Evolutionary conservation across 2,888 invertebrate species (phyloP), one percentile per base, ranked within the genome.

Genomic region (Vanessa cardui): DNA sequence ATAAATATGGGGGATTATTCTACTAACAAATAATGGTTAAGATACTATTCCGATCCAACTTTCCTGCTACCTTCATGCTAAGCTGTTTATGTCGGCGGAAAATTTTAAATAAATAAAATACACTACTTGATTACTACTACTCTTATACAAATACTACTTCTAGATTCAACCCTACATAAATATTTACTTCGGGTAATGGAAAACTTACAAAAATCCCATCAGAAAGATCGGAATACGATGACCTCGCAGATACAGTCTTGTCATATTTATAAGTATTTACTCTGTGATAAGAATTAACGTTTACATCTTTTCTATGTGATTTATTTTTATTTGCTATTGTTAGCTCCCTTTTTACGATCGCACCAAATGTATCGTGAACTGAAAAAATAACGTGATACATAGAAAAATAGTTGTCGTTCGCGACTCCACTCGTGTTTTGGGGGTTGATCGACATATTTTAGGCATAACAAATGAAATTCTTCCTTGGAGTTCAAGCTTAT

Each of bases 281-380:
- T 66, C 76, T 83, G 56, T 78, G 80, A 64, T 81, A 88, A n/a
- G 87, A 86, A 52, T 86, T 78, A 26, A 88, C 83, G 44, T 84
- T 77, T n/a, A 80, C 75, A 54, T 80, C 77, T 63, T 76, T 78
- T 1, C 76, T 58, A 26, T 68, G 72, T 15, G 73, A 69, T 58
- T 74, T 74, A 21, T 72, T 78, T 56, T 81, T 75, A 59, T 76
- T 82, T 0, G 82, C 84, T 54, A 88, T 81, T 21, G 69, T 74
- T 62, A 88, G 80, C 80, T 92, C 92, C 56, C 87, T 81, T 71
- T 77, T 78, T 0, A 92, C 86, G 3, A 92, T 87, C 26, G 81
- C 82, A 15, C 87, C 87, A 73, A 92, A 88, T 16, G 83, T 87
- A 31, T 84, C 79, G 71, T 89, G 87, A 3, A 92, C 92, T 92